Conservation (phyloP, 2,797 vertebrate species). For the Scolopax bukidnonensis region DNA sequence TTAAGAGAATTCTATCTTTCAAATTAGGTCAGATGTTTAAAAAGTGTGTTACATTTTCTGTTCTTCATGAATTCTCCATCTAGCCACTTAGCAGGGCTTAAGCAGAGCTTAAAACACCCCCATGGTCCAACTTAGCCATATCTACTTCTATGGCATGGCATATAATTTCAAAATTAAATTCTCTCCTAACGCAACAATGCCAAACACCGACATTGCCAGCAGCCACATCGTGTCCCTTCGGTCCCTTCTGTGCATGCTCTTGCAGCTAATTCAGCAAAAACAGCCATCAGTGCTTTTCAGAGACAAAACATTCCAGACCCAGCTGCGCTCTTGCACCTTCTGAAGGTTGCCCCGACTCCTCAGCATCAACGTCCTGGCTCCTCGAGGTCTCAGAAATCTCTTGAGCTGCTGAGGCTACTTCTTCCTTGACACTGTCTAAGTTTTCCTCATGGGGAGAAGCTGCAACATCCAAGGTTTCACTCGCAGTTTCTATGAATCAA, state of each 20-base stretch:
- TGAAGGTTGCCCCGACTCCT: not conserved
- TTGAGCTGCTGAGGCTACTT: constrained; percentile 4
- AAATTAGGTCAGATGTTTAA: not conserved
- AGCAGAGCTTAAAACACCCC: not conserved
- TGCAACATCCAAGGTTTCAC: constrained; percentile 18
- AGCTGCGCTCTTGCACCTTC: constrained; percentile 23
- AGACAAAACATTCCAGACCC: not conserved
- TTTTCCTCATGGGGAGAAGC: constrained; percentile 5
- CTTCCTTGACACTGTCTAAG: constrained; percentile 2
- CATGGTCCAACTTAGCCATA: accelerated
- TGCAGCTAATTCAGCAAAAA: not conserved
- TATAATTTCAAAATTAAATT: not conserved
- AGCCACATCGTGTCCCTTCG: not conserved
- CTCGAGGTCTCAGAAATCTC: not conserved
- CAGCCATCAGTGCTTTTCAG: not conserved
- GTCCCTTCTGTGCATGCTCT: not conserved
- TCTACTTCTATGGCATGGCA: not conserved
- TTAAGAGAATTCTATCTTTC: not conserved
- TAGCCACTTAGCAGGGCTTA: not conserved
- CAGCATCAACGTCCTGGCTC: not conserved
- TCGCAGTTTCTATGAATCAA: constrained; percentile 32
- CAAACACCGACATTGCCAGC: not conserved
- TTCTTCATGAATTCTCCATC: not conserved
- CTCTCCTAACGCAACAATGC: not conserved
- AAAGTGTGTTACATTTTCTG: not conserved